Evolutionary conservation across 2,797 vertebrate genomes (phyloP).

Genomic region (Aphelocoma californica): DNA sequence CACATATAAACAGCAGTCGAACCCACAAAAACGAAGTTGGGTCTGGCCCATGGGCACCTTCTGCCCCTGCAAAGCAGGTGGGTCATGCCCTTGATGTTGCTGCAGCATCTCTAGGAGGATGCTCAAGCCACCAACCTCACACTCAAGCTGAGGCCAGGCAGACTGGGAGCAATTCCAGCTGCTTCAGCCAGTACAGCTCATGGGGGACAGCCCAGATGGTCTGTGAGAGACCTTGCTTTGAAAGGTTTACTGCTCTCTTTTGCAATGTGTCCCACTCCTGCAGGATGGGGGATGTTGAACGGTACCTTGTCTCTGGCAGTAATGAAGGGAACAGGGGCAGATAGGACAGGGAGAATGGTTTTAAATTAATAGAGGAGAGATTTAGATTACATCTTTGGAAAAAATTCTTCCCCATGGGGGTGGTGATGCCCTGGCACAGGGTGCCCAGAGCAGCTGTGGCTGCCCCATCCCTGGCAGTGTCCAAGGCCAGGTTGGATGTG

Average conservation of each 20-base stretch:
- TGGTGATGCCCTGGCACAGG: neutral
- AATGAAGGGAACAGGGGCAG: neutral
- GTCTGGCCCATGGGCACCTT: neutral
- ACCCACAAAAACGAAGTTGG: neutral
- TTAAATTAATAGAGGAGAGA: neutral
- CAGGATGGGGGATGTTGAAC: neutral
- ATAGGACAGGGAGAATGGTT: neutral
- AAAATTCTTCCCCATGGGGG: neutral
- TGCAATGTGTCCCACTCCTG: neutral
- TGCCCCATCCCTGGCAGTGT: neutral
- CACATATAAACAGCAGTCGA: neutral
- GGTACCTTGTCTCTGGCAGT: neutral
- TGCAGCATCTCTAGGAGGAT: neutral
- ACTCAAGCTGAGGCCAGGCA: neutral
- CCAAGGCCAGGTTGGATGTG: rapidly evolving
- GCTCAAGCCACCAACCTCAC: neutral
- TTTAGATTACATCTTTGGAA: neutral
- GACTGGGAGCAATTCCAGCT: neutral
- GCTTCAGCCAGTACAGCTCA: neutral
- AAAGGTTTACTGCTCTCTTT: neutral
- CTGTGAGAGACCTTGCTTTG: neutral
- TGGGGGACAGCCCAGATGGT: neutral
- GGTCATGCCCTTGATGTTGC: neutral
- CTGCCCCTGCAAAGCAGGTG: neutral
- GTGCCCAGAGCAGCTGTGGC: neutral